A percentile compares a stretch with the other conserved stretches of the same genome.
Conservation (phyloP, 2,113 vertebrate genomes). For the Seriola rivoliana region DNA sequence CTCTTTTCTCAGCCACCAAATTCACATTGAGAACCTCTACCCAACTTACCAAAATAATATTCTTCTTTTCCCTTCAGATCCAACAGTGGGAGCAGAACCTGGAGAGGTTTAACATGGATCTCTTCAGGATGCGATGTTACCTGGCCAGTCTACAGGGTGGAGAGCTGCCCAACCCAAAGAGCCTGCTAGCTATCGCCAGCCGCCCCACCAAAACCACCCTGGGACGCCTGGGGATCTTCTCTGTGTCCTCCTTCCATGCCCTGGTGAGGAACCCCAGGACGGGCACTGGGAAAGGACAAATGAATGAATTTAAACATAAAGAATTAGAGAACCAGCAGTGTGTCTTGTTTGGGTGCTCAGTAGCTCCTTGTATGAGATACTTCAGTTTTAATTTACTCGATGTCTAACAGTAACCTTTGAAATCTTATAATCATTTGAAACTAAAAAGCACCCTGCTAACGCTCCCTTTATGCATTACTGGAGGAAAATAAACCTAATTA, state of each 20-base stretch:
- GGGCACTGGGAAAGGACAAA: not conserved
- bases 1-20: not conserved
- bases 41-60: not conserved
- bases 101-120: slow-evolving; percentile 96
- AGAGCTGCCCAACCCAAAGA: slow-evolving; percentile 96
- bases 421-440: slow-evolving; percentile 28
- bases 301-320: not conserved
- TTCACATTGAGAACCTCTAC: not conserved
- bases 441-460: not conserved
- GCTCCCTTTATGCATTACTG: not conserved
- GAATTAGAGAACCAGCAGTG: no score
- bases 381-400: slow-evolving; percentile 24
- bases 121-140: slow-evolving; percentile 97
- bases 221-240: slow-evolving; percentile 94
- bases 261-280: slow-evolving; percentile 86
- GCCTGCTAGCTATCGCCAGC: slow-evolving; percentile 92
- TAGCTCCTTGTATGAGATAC: not conserved
- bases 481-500: slow-evolving; percentile 45
- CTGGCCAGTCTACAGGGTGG: slow-evolving; percentile 95
- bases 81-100: slow-evolving; percentile 99
- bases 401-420: slow-evolving; percentile 38
- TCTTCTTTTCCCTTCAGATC: slow-evolving; percentile 84
- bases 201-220: slow-evolving; percentile 93
- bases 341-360: not conserved
- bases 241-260: slow-evolving; percentile 96